Conservation (phyloP, 2,888 invertebrate genomes). For the Trachelus tabidus region DNA sequence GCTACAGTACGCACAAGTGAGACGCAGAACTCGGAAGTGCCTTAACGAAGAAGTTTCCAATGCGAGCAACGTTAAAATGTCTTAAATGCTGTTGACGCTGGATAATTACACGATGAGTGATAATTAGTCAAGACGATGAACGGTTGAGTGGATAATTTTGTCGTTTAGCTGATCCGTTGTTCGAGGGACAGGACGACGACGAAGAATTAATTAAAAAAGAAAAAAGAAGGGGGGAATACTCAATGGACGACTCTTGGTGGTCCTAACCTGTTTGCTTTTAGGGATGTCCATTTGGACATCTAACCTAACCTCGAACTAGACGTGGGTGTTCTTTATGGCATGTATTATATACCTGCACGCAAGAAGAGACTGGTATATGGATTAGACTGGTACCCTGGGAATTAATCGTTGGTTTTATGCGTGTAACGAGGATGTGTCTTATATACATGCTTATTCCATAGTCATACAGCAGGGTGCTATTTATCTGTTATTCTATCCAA, state of each 20-base stretch:
- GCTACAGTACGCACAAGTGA: background rate
- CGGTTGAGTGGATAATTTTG: background rate
- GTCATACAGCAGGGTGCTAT: background rate
- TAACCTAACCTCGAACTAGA: background rate
- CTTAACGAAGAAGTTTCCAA: background rate
- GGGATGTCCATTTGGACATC: background rate
- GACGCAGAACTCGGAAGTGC: background rate
- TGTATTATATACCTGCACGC: background rate
- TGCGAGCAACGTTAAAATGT: background rate
- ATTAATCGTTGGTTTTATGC: background rate
- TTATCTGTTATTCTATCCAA: background rate
- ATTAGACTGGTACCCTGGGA: background rate
- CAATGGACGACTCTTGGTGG: background rate
- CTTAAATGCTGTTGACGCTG: background rate
- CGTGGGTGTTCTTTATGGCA: background rate
- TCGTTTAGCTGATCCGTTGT: background rate
- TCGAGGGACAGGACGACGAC: background rate
- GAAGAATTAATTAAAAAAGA: background rate
- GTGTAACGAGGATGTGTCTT: background rate
- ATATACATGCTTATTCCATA: background rate
- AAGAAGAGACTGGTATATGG: background rate
- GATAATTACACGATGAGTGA: background rate
- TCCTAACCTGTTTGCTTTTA: background rate
- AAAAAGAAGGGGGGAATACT: background rate
- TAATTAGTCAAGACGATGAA: background rate